Percentiles rank a stretch among this genome's conserved stretches.
These are phyloP conservation scores for Rhynchonycteris naso DNA, from an alignment of 2,797 vertebrate genomes.

Conservation along the genomic window DNA sequence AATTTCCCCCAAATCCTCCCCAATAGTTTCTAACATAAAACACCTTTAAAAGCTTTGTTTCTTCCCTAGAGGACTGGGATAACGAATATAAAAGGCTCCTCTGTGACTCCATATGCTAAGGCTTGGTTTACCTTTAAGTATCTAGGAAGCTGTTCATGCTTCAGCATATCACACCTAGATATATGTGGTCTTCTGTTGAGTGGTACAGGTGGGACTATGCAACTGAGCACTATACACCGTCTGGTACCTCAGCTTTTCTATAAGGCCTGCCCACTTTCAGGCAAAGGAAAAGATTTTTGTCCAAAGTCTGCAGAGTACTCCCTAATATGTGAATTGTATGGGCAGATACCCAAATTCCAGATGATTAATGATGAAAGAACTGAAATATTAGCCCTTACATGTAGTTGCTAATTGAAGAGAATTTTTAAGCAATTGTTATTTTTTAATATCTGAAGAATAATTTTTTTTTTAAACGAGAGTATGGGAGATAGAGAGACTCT, in stretches of 20 bases:
- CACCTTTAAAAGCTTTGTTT: not conserved
- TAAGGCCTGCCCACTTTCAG: not conserved
- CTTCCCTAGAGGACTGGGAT: not conserved
- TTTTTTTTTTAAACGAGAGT: no score
- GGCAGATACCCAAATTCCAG: conserved; percentile 37
- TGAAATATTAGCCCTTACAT: conserved; percentile 31
- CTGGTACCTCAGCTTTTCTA: not conserved
- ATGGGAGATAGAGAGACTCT: no score
- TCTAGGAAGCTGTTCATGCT: not conserved
- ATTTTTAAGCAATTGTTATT: conserved; percentile 43
- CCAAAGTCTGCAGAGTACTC: not conserved
- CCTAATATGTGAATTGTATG: conserved; percentile 20
- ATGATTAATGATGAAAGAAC: conserved; percentile 19
- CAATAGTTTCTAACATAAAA: conserved; percentile 45
- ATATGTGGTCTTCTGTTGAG: not conserved
- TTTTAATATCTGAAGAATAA: not conserved
- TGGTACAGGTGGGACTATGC: not conserved
- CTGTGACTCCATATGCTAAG: not conserved
- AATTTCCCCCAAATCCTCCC: not conserved
- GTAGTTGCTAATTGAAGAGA: not conserved
- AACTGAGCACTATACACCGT: conserved; percentile 22
- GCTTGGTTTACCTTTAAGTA: not conserved
- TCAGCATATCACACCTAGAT: not conserved
- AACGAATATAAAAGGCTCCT: not conserved
- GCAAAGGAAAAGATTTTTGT: conserved; percentile 9